These are phyloP conservation scores for Syngnathus rostellatus DNA, from an alignment of 2,797 vertebrate genomes.

Conservation along the genomic window DNA sequence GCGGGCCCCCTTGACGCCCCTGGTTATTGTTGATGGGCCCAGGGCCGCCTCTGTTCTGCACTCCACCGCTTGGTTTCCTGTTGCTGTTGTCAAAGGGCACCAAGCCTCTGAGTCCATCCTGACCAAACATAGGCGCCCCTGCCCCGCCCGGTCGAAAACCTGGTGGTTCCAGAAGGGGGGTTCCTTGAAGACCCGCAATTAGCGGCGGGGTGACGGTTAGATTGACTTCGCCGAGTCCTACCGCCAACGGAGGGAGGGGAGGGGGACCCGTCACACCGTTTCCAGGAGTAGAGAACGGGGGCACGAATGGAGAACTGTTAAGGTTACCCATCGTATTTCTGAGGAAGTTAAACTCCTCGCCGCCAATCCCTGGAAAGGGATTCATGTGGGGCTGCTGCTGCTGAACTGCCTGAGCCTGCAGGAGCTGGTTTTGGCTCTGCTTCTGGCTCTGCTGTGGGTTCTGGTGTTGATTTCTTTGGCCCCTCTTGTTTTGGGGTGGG, in stretches of 20 bases:
- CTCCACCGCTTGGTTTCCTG: conserved; percentile 64
- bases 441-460: conserved; percentile 64
- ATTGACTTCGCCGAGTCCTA: conserved; percentile 80
- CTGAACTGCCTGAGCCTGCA: conserved; percentile 54
- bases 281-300: conserved; percentile 81
- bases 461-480: conserved; percentile 76
- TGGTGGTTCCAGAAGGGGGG: conserved; percentile 80
- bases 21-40: conserved; percentile 55
- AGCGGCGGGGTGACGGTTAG: conserved; percentile 73
- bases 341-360: conserved; percentile 86
- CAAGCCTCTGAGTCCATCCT: conserved; percentile 69
- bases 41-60: conserved; percentile 70
- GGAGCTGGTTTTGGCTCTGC: conserved; percentile 65
- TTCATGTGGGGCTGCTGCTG: conserved; percentile 66
- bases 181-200: conserved; percentile 77
- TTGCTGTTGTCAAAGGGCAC: conserved; percentile 75
- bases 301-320: conserved; percentile 82
- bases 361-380: conserved; percentile 71
- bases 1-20: conserved; percentile 44
- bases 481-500: conserved; percentile 86
- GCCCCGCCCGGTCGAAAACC: conserved; percentile 79
- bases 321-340: conserved; percentile 79
- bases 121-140: conserved; percentile 73
- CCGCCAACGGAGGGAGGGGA: conserved; percentile 82
- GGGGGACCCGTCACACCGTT: conserved; percentile 85